phyloP scores from a whole-genome alignment of 2,888 invertebrate species.

The Perizoma flavofasciatum region DNA sequence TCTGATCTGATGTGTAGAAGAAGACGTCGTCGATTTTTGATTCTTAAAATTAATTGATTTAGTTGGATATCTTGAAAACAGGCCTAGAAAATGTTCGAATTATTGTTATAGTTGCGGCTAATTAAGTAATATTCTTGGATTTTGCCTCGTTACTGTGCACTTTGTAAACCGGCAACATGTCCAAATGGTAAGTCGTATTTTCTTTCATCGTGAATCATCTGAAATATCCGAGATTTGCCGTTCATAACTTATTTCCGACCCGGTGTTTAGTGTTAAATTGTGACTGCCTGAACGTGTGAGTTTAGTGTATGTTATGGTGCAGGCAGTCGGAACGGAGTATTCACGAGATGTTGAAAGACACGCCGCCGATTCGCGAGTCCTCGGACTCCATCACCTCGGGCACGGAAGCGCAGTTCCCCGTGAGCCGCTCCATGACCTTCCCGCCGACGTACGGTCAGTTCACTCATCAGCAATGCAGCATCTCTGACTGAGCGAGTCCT shows the following conservation, averaged over 20 bases:
- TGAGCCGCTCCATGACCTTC: constrained; percentile 86
- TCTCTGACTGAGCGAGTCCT: not conserved
- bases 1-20: no score
- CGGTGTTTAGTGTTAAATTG: not conserved
- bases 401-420: constrained; percentile 87
- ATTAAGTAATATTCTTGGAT: constrained; percentile 5
- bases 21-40: no score
- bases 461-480: not conserved
- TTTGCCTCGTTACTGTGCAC: constrained; percentile 12
- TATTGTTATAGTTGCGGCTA: constrained; percentile 19
- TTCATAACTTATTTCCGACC: constrained; percentile 19
- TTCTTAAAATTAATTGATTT: no score
- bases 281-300: constrained; percentile 1
- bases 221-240: constrained; percentile 20
- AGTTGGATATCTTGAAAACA: not conserved
- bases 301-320: constrained; percentile 30
- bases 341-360: constrained; percentile 94
- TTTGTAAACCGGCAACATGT: constrained; percentile 54
- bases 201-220: constrained; percentile 25
- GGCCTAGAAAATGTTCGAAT: constrained; percentile 36
- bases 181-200: constrained; percentile 65
- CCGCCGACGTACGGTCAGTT: constrained; percentile 24
- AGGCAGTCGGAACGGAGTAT: constrained; percentile 88
- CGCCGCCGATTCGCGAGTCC: constrained; percentile 90
- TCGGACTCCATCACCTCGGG: constrained; percentile 90